A percentile compares a stretch with the other conserved stretches of the same genome.
Evolutionary conservation across 30 jellyfish, hydroid and myxozoan genomes (phyloP).

Genomic region (Cassiopea xamachana): DNA sequence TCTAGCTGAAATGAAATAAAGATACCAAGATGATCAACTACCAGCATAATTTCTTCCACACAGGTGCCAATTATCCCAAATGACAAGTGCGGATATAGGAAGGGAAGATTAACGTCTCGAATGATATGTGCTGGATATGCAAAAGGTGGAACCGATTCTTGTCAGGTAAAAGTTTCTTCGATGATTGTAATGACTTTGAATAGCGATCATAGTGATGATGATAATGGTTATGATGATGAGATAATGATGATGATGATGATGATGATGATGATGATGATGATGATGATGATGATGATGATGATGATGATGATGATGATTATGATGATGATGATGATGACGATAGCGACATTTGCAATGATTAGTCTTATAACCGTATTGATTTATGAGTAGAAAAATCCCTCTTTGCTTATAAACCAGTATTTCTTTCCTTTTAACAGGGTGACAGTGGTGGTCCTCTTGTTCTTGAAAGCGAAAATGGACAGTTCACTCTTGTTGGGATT

Average conservation of each 20-base stretch:
- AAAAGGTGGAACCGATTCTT: slow-evolving; percentile 89
- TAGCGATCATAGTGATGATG: neutral
- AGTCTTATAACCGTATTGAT: neutral
- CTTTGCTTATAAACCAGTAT: neutral
- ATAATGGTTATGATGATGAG: neutral
- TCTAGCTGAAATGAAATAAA: neutral
- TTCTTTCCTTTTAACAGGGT: slow-evolving; percentile 18
- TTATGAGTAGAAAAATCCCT: neutral
- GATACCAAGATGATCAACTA: neutral
- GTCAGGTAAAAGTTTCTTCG: slow-evolving; percentile 64
- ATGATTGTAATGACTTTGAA: neutral
- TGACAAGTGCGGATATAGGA: neutral
- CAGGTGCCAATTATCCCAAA: slow-evolving; percentile 30
- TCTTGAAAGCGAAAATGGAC: slow-evolving; percentile 7
- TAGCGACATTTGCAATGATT: neutral
- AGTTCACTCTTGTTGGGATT: slow-evolving; percentile 49
- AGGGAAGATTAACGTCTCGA: slow-evolving; percentile 11
- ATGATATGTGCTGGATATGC: slow-evolving; percentile 96
- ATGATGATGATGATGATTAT: neutral
- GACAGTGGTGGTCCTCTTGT: slow-evolving; percentile 85
- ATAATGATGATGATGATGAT: neutral
- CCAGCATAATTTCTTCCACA: neutral
- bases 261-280: neutral
- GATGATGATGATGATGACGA: neutral
- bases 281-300: neutral